These are phyloP conservation scores for Ethmia dodecea DNA, from an alignment of 2,888 invertebrate species.

Conservation along the genomic window DNA sequence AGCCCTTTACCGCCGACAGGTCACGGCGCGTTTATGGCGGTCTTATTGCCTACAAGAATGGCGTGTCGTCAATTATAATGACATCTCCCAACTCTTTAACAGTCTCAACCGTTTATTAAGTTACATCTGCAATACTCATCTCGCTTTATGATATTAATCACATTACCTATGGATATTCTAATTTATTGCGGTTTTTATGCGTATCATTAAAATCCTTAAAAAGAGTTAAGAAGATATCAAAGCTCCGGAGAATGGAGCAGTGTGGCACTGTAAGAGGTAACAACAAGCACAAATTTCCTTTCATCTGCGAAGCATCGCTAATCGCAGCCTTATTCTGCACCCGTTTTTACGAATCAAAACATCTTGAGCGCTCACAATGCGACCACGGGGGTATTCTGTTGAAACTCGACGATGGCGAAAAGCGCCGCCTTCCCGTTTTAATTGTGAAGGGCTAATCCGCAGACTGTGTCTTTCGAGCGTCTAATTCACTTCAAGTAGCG, in stretches of 20 bases:
- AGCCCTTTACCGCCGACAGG: conserved; percentile 22
- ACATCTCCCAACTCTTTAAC: conserved; percentile 38
- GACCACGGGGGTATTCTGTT: conserved; percentile 34
- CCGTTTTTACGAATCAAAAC: conserved; percentile 38
- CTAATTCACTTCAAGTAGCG: conserved; percentile 60
- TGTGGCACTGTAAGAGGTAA: conserved; percentile 17
- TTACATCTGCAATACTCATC: conserved; percentile 12
- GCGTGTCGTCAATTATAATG: conserved; percentile 41
- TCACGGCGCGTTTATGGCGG: conserved; percentile 24
- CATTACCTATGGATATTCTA: conserved; percentile 3
- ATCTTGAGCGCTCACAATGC: conserved; percentile 37
- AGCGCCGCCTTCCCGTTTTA: conserved; percentile 45
- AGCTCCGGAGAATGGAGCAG: not conserved
- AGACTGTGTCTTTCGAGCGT: conserved; percentile 47
- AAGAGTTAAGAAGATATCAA: conserved; percentile 4
- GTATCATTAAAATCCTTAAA: not conserved
- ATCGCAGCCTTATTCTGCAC: conserved; percentile 21
- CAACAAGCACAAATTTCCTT: conserved; percentile 33
- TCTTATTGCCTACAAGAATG: conserved; percentile 25
- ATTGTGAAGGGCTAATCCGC: conserved; percentile 56
- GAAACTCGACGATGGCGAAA: conserved; percentile 34
- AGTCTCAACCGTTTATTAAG: conserved; percentile 31
- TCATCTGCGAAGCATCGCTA: conserved; percentile 14
- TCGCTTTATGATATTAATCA: conserved; percentile 4
- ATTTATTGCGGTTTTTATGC: not conserved